Conservation (phyloP, 2,797 vertebrate genomes). For the Paedocypris micromegethes region DNA sequence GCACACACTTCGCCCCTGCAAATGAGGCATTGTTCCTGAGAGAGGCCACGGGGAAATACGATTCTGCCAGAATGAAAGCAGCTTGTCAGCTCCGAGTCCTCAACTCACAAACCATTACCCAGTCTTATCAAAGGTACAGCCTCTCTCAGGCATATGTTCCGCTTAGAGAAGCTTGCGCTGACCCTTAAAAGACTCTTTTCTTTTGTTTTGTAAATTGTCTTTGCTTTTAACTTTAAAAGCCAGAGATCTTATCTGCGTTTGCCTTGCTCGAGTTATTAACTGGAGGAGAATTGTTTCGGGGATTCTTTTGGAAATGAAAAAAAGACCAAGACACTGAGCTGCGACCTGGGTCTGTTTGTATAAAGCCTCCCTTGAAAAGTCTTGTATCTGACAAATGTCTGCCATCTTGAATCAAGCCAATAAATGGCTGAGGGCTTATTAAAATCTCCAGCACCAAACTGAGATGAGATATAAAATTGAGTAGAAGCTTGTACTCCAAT, state of each 20-base stretch:
- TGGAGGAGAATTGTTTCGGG: constrained; percentile 57
- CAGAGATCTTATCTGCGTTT: constrained; percentile 68
- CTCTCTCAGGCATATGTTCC: constrained; percentile 75
- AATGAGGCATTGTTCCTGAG: constrained; percentile 68
- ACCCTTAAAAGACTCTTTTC: constrained; percentile 77
- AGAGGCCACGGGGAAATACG: constrained; percentile 63
- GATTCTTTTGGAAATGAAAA: constrained; percentile 31
- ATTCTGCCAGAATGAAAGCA: constrained; percentile 70
- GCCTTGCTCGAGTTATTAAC: constrained; percentile 62
- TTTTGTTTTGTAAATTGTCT: constrained; percentile 82
- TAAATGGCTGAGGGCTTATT: constrained; percentile 16
- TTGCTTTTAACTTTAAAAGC: constrained; percentile 79
- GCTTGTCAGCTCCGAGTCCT: constrained; percentile 71
- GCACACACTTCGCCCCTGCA: constrained; percentile 46
- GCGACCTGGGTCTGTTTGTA: constrained; percentile 53
- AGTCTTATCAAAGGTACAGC: constrained; percentile 71
- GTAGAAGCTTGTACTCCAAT: constrained; percentile 1
- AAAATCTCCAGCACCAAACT: constrained; percentile 8
- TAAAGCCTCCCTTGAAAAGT: constrained; percentile 61
- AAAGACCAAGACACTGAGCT: constrained; percentile 43
- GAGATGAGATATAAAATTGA: constrained; percentile 27
- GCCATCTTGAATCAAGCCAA: constrained; percentile 54
- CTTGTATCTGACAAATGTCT: constrained; percentile 60
- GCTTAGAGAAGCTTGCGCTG: constrained; percentile 73
- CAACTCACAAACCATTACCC: constrained; percentile 65